Evolutionary conservation across 2,888 invertebrate genomes (phyloP), one percentile per base, ranked within the genome.

Genomic region (Macaria notata): DNA sequence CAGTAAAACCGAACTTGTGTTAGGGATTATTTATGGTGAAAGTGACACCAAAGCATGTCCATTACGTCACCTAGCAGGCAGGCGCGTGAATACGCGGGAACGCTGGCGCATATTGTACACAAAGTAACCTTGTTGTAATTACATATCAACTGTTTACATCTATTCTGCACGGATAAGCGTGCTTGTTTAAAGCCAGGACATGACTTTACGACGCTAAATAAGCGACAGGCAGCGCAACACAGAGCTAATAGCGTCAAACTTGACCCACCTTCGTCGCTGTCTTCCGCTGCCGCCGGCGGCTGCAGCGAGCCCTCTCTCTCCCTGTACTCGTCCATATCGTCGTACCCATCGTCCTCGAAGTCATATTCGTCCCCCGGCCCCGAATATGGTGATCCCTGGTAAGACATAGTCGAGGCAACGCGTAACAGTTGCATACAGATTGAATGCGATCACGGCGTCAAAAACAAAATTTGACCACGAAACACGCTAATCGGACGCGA

Each of bases 341-440:
- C 94, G 72, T 94, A 94, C 72, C 94, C 94, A 57, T 95, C 95
- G 67, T 95, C 95, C 59, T 95, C 95, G 77, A 94, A 94, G 73
- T 95, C 95, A 76, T 94, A 95, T 74, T 95, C 95, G 76, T 94
- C 94, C 63, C 93, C 93, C 73, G 93, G 94, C 69, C 93, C 93
- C 68, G 94, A 94, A 86, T 93, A 94, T 62, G 94, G 93, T 68
- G 94, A 94, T 78, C 94, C 94, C 84, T 94, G 93, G 86, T 93
- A 94, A 75, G 94, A 94, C 94, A 94, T 94, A 79, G 88, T 86
- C 77, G 90, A 90, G 79, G 83, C 83, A 81, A 89, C 88, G 88
- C 90, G 89, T 91, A 91, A 79, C 81, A 91, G 89, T 90, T 89
- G 90, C 90, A 91, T 91, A 85, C 90, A 91, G 90, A 88, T 87